phyloP scores from a whole-genome alignment of 1,140 invertebrate species.

The Temnothorax nylanderi region DNA sequence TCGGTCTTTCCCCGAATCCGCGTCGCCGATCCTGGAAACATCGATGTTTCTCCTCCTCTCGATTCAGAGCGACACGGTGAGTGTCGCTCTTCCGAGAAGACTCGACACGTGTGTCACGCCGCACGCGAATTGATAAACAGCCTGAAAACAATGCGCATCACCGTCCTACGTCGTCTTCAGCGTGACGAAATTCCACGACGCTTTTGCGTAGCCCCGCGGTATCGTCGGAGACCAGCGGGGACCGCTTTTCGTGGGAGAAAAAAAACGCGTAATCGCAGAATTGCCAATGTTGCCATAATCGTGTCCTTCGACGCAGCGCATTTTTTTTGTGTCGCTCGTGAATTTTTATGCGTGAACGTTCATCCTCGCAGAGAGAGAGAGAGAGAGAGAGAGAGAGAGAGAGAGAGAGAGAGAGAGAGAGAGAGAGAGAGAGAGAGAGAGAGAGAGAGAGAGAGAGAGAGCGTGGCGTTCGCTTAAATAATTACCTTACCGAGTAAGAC shows the following conservation, averaged over 20 bases:
- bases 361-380: neutral
- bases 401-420: neutral
- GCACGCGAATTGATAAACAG: constrained; percentile 20
- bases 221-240: neutral
- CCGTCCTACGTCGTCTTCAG: neutral
- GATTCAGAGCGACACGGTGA: neutral
- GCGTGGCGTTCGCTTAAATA: neutral
- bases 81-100: neutral
- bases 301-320: neutral
- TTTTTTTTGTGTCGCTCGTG: neutral
- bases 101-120: neutral
- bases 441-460: neutral
- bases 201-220: neutral
- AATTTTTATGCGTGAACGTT: neutral
- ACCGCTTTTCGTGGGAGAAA: neutral
- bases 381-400: neutral
- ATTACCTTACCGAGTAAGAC: neutral
- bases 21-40: neutral
- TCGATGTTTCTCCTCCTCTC: neutral
- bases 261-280: neutral
- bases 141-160: neutral
- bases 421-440: too few species aligned
- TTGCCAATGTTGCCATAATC: neutral
- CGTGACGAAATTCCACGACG: neutral
- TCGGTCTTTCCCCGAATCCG: neutral